Base-by-base conservation (phyloP, 2,888 invertebrate species). In the Tetropium fuscum region DNA sequence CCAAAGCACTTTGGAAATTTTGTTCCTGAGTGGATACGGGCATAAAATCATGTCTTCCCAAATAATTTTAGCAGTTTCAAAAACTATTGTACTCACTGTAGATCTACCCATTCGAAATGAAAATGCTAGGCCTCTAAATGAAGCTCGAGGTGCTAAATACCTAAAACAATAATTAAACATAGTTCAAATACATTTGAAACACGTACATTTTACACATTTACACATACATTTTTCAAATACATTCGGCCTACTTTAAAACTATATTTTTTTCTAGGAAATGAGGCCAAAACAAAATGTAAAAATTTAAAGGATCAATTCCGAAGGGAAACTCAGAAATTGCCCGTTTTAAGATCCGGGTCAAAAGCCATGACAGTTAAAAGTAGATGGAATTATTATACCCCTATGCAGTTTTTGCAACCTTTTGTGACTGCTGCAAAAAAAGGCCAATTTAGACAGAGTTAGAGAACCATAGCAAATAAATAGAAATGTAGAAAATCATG, bases 1-100 rank as follows among this genome's bases (percentile, higher is more conserved):
- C 64, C 67, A 27, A 67, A 36, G 56, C 64, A 63, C 38, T 67
- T 60, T 25, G 60, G 54, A 48, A 65, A 65, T 18, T 65, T 58
- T 58, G 38, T 47, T 44, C 27, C 19, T 47, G 20, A 20, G 38
- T 47, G 22, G 58, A 58, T 15, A 34, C 20, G 32, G 63, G 57
- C 60, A 64, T 60, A 45, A 49, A 45, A 22, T 60, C 58, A 11
- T 60, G 16, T 60, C 45, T 53, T 49, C 47, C 59, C 58, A 63
- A 43, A 59, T 45, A 22, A 47, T 40, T 15, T 13, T 20, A 13
- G 47, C 45, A 13, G 51, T 54, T 38, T 62, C 47, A 22, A 30
- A 32, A 8, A 62, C 34, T 15, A 58, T 62, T 13, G 27, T 30
- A 45, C 56, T 51, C n/a, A 53, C 10, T 34, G 60, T 56, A 19